Base-by-base conservation (phyloP, 2,113 vertebrate genomes). In the Stigmatopora nigra region DNA sequence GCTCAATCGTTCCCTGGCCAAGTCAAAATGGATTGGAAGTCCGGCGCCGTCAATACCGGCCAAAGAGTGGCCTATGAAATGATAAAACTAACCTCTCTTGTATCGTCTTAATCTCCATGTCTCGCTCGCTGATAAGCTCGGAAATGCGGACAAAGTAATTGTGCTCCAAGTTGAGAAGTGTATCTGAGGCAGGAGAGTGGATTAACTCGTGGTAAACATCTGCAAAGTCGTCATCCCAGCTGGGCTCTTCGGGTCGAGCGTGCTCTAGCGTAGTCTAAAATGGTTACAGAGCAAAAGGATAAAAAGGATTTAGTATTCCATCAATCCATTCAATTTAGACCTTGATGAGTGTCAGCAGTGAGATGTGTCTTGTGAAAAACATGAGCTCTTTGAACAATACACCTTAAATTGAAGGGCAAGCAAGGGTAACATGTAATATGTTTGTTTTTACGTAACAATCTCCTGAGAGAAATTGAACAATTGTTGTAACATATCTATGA, bases 91-190 rank as follows among this genome's bases (percentile, higher is more conserved):
- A 99, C 96, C 95, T 95, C 84, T 98, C 96, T 72, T 92, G 91
- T 6, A 98, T 87, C 67, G 98, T 98, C 84, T 96, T 98, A 53
- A 98, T 66, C 82, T 99, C 97, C 91, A 98, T 93, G 12, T 99
- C 96, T 86, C 96, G 90, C 85, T 99, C 96, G 11, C 94, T 92
- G 83, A 98, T 95, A 74, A 98, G 91, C 90, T 99, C 97, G 0
- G 97, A 98, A 78, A 98, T 94, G 72, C 96, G 97, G 67, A 99
- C 94, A 73, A 95, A 99, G 80, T 99, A 99, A 86, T 95, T 99
- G 87, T 99, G 94, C 76, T 99, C 97, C 84, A 98, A 86, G 85
- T 98, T 99, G 44, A 98, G 88, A 0, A 99, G 91, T 0, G 95
- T 97, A 74, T 99, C 97, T 10, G 97, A 98, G 75, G 95, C 96